A percentile compares a stretch with the other conserved stretches of the same genome.
Conservation (phyloP, 2,797 vertebrate species). For the Arrhamphus sclerolepis region DNA sequence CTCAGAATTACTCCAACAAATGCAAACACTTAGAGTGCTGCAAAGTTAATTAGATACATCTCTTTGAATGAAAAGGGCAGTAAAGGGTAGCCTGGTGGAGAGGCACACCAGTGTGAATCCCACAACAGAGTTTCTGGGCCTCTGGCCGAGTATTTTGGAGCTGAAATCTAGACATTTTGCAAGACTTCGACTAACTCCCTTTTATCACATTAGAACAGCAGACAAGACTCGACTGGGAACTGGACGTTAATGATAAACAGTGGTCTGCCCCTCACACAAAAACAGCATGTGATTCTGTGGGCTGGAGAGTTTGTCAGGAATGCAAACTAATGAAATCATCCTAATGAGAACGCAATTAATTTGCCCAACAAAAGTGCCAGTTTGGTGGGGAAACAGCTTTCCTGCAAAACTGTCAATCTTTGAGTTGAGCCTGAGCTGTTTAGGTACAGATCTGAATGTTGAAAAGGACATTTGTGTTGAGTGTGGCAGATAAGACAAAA, state of each 20-base stretch:
- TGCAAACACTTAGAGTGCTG: background rate
- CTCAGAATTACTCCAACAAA: too few species aligned
- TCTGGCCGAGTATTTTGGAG: constrained; percentile 58
- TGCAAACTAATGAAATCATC: constrained; percentile 76
- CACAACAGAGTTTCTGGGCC: constrained; percentile 49
- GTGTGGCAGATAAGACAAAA: constrained; percentile 42
- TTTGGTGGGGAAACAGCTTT: constrained; percentile 25
- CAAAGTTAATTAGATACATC: constrained; percentile 34
- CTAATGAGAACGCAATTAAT: constrained; percentile 72
- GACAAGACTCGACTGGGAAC: constrained; percentile 66
- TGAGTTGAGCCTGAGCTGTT: constrained; percentile 13
- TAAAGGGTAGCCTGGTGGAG: constrained; percentile 8
- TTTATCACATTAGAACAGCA: constrained; percentile 76
- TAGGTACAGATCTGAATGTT: constrained; percentile 18
- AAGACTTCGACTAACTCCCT: constrained; percentile 59
- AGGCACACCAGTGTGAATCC: constrained; percentile 41
- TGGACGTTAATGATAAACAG: constrained; percentile 72
- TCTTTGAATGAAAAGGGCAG: constrained; percentile 27
- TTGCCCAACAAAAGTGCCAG: constrained; percentile 29
- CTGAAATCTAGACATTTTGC: constrained; percentile 60
- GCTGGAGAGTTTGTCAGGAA: constrained; percentile 66
- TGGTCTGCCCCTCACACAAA: constrained; percentile 61
- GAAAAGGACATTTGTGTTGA: constrained; percentile 30
- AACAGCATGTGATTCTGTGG: constrained; percentile 74
- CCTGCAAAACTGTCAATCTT: constrained; percentile 17